Evolutionary conservation across 2,888 invertebrate species (phyloP), one percentile per base, ranked within the genome.

Genomic region (Meandrusa payeni): DNA sequence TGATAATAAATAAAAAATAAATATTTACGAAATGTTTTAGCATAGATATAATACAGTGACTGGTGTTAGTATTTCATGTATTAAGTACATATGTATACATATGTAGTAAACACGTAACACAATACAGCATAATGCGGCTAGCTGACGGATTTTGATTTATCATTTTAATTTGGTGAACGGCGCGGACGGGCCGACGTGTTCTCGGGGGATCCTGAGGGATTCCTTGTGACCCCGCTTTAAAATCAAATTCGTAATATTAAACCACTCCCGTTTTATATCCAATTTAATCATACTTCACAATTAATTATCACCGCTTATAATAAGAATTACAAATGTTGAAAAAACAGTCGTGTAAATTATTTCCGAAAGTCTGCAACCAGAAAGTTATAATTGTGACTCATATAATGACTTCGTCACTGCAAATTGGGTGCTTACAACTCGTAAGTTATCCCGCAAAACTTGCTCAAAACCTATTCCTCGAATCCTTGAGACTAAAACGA

Each of bases 81-180:
- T 15, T 15, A 4, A 3, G 15, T 15, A 15, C 4, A 15, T 15
- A 15, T 4, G n/a, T n/a, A n/a, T n/a, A n/a, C n/a, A n/a, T n/a
- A n/a, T n/a, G n/a, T 11, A 19, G 19, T 40, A 19, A 12, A 32
- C 19, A 19, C 13, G 15, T 15, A 9, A 27, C 28, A 24, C 24
- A 24, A 37, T 24, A 24, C 12, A 12, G 24, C 42, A 24, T 23
- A 37, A 22, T 42, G 28, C 36, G 29, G 24, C 15, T 24, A 67
- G 58, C 68, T 75, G 79, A 75, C 71, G 71, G 74, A 74, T 80
- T 81, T 78, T 83, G 83, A 83, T 85, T 82, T 85, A 85, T 83
- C 76, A 80, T 83, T 83, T 81, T 82, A 82, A 85, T 83, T 85
- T 82, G 71, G 76, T 66, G 64, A 68, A 66, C 74, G 64, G 72